Base-by-base conservation (phyloP, 2,113 vertebrate genomes). In the Gasterosteus nipponicus region DNA sequence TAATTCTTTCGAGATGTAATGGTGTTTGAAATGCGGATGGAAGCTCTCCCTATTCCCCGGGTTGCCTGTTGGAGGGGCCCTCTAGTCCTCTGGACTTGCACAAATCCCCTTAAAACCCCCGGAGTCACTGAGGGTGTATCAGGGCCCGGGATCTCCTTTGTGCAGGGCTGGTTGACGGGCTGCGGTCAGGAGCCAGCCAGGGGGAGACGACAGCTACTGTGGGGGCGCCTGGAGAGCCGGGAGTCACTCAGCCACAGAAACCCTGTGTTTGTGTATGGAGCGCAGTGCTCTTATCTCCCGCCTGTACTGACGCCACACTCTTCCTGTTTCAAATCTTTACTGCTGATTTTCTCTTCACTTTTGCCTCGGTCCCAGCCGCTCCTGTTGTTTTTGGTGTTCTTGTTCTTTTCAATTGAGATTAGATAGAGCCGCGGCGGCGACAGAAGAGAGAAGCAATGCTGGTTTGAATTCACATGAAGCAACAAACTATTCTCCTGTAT, bases 281-380 rank as follows among this genome's bases (percentile, higher is more conserved):
- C 91, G 56, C 89, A 87, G 94, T 75, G 69, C 93, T 93, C 95
- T 97, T 97, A 96, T 97, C 96, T 96, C 94, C 94, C 92, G 94
- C 92, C 91, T 92, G 91, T 93, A 92, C 96, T 94, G 96, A 96
- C 96, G 96, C 97, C 96, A 94, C 90, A 91, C 94, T 96, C 95
- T 98, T 98, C 97, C 97, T 98, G 97, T 98, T 97, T 96, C 95
- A 96, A 96, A 96, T 96, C 95, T 95, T 94, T 89, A 95, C 95
- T 96, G 95, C 94, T 93, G 93, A 94, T 96, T 96, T 96, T 95
- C 94, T 95, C 93, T 91, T 86, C 80, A 88, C 88, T 94, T 93
- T 90, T 90, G 74, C 93, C 93, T 93, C 87, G 83, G 90, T 85
- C 59, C 75, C 93, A 89, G 91, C 94, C 92, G 78, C 81, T 87